A percentile compares a stretch with the other conserved stretches of the same genome.
Evolutionary conservation across 2,113 vertebrate genomes (phyloP).

Genomic region (Sinocyclocheilus anshuiensis): DNA sequence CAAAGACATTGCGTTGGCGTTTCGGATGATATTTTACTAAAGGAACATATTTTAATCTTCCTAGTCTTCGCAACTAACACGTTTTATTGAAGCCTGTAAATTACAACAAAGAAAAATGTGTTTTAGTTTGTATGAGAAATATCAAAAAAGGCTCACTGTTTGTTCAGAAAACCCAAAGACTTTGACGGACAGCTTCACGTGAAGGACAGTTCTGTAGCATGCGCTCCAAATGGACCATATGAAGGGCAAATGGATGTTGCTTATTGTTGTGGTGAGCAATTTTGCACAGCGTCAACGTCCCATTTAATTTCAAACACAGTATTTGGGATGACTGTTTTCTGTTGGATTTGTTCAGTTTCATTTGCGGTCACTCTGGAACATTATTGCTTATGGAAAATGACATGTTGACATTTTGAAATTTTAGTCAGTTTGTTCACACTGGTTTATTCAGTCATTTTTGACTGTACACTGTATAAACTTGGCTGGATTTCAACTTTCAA

Average conservation of each 20-base stretch:
- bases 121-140: neutral
- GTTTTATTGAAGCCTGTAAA: neutral
- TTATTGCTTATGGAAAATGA: too few relatives aligned
- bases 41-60: neutral
- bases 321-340: neutral
- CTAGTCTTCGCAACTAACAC: slow-evolving; percentile 3
- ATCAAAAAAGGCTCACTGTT: neutral
- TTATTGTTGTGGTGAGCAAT: neutral
- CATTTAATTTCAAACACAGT: neutral
- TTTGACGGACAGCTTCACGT: neutral
- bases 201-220: slow-evolving; percentile 4
- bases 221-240: neutral
- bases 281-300: slow-evolving; percentile 1
- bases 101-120: neutral
- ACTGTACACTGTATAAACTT: neutral
- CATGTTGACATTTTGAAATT: neutral
- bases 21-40: neutral
- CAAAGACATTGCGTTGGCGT: neutral
- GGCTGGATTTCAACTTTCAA: neutral
- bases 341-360: neutral
- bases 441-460: neutral
- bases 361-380: neutral
- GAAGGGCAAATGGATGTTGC: neutral
- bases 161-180: slow-evolving; percentile 33
- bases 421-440: too few relatives aligned